Evolutionary conservation across 2,797 vertebrate genomes (phyloP).

Genomic region (Florisuga fusca): DNA sequence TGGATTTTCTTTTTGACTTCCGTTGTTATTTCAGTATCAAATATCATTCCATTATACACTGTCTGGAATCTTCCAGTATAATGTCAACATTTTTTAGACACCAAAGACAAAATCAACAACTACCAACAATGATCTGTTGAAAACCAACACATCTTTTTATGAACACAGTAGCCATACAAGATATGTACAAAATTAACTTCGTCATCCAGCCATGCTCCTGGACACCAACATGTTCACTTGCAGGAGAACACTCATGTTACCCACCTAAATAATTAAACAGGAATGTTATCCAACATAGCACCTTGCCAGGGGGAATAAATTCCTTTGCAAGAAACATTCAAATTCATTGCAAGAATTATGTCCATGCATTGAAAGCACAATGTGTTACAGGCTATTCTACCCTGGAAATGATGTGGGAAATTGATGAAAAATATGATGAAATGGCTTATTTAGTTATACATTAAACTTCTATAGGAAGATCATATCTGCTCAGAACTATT

Average conservation of each 20-base stretch:
- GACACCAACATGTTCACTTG: neutral
- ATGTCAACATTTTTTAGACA: neutral
- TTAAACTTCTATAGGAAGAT: constrained; percentile 12
- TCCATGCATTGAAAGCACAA: rapidly evolving
- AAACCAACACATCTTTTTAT: neutral
- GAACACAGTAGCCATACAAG: neutral
- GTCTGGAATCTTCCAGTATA: neutral
- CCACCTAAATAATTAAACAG: constrained; percentile 4
- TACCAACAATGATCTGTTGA: neutral
- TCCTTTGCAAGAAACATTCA: neutral
- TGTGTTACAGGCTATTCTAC: neutral
- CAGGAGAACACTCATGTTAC: neutral
- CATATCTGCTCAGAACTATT: constrained; percentile 2
- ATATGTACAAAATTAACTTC: neutral
- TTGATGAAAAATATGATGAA: neutral
- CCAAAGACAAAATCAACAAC: neutral
- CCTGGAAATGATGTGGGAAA: neutral
- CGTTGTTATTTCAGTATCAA: neutral
- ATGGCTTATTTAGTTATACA: constrained; percentile 46
- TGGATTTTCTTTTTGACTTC: neutral
- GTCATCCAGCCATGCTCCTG: neutral
- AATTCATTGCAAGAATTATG: neutral
- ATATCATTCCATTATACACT: neutral
- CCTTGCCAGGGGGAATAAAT: neutral
- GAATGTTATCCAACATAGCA: neutral